phyloP scores from a whole-genome alignment of 2,797 vertebrate species.

The Heliangelus exortis region DNA sequence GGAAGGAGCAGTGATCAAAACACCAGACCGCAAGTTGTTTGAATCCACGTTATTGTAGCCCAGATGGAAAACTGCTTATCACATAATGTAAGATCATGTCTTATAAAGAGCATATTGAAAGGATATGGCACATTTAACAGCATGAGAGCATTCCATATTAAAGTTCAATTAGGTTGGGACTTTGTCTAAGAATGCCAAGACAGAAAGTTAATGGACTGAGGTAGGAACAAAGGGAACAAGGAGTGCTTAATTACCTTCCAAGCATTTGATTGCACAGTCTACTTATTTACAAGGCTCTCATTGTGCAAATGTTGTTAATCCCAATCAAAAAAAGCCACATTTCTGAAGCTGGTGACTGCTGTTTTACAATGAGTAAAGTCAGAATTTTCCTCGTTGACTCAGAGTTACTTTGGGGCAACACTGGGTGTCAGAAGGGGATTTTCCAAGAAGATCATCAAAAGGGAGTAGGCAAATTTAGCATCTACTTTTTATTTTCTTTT shows the following conservation, averaged over 20 bases:
- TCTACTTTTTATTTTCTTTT: not conserved
- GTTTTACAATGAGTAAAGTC: not conserved
- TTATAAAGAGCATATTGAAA: slow-evolving; percentile 37
- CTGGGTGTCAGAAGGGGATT: not conserved
- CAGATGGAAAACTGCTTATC: slow-evolving; percentile 21
- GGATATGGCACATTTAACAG: slow-evolving; percentile 76
- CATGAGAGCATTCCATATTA: slow-evolving; percentile 78
- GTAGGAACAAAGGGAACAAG: slow-evolving; percentile 70
- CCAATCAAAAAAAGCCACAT: not conserved
- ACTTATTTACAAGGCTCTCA: not conserved
- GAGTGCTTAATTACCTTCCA: slow-evolving; percentile 52
- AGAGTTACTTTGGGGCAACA: not conserved
- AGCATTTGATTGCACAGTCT: slow-evolving; percentile 9
- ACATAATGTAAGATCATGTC: not conserved
- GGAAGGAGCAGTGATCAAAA: slow-evolving; percentile 52
- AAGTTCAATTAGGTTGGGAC: slow-evolving; percentile 81
- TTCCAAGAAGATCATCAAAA: not conserved
- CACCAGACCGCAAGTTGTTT: not conserved
- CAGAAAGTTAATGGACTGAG: slow-evolving; percentile 60
- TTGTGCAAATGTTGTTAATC: not conserved
- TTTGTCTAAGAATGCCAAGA: slow-evolving; percentile 65
- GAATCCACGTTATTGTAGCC: not conserved
- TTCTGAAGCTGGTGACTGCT: not conserved
- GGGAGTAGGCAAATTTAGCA: not conserved
- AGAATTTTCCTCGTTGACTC: not conserved